Conservation (phyloP, 2,888 invertebrate genomes). For the Nycteola revayana region DNA sequence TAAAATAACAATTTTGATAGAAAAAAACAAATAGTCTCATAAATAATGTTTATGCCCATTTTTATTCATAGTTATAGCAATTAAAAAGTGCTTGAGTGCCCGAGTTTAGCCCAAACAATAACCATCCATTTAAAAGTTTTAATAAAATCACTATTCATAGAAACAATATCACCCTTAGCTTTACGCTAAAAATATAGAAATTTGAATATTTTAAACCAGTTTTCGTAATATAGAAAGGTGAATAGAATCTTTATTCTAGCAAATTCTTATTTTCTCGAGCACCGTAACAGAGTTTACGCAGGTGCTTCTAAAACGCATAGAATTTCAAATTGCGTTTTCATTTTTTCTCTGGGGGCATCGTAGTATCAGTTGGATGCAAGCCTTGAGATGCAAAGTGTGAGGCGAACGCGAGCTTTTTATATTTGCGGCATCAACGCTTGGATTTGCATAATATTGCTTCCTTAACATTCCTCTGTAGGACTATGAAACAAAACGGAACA, state of each 20-base stretch:
- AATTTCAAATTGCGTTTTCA: constrained; percentile 77
- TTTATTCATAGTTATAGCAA: too few relatives aligned
- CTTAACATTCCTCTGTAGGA: constrained; percentile 70
- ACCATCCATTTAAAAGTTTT: too few relatives aligned
- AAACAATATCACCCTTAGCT: too few relatives aligned
- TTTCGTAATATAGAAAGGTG: background rate
- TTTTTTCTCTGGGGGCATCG: constrained; percentile 75
- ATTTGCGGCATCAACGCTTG: constrained; percentile 73
- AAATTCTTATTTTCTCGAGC: constrained; percentile 30
- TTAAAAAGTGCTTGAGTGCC: too few relatives aligned
- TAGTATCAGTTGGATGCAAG: constrained; percentile 75
- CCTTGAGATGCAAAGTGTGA: constrained; percentile 81
- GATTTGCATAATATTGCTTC: constrained; percentile 83
- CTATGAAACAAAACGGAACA: constrained; percentile 59
- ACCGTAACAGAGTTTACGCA: constrained; percentile 50
- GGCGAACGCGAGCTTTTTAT: constrained; percentile 74
- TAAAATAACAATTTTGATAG: too few relatives aligned
- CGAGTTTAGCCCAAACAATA: too few relatives aligned
- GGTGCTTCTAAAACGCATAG: constrained; percentile 70
- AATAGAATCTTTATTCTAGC: constrained; percentile 25
- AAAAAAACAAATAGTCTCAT: too few relatives aligned
- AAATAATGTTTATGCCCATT: too few relatives aligned
- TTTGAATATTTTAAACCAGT: too few relatives aligned
- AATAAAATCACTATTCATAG: too few relatives aligned
- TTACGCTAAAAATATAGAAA: too few relatives aligned